A percentile compares a stretch with the other conserved stretches of the same genome.
Conservation (phyloP, 2,797 vertebrate genomes). For the Bryconaethiops microstoma region DNA sequence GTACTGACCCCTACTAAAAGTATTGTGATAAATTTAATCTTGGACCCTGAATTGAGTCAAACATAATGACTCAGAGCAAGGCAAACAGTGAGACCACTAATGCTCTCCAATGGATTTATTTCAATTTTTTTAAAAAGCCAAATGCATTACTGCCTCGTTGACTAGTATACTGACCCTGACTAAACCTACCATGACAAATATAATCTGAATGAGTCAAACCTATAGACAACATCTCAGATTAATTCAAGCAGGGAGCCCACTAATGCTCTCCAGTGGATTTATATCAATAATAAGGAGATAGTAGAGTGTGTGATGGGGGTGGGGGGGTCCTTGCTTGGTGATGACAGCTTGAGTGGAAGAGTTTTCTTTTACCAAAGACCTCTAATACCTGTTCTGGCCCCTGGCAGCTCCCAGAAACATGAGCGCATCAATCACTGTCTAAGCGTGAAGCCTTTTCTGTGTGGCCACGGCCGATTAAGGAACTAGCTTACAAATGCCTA, state of each 20-base stretch:
- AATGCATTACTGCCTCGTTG: conserved; percentile 10
- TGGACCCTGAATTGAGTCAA: too few species aligned
- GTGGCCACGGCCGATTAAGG: conserved; percentile 35
- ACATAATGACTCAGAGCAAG: too few species aligned
- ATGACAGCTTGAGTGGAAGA: conserved; percentile 20
- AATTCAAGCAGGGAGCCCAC: conserved; percentile 4
- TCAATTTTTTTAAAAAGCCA: not conserved
- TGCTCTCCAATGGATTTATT: too few species aligned
- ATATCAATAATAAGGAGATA: conserved; percentile 41
- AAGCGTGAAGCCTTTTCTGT: conserved; percentile 6
- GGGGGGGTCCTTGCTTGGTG: conserved; percentile 11
- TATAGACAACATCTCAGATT: conserved; percentile 25
- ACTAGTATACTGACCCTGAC: conserved; percentile 17
- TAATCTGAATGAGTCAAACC: conserved; percentile 7
- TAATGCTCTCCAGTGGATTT: conserved; percentile 32
- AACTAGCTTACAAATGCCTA: conserved; percentile 12
- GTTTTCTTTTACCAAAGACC: conserved; percentile 19
- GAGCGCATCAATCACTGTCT: conserved; percentile 52
- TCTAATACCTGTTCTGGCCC: conserved; percentile 30
- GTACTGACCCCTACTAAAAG: too few species aligned
- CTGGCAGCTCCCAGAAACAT: conserved; percentile 14
- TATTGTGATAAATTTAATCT: too few species aligned
- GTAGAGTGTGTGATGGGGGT: not conserved
- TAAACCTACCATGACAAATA: conserved; percentile 5
- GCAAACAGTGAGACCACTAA: too few species aligned